Base-by-base conservation (phyloP, 2,888 invertebrate genomes). In the Tipula confusa region DNA sequence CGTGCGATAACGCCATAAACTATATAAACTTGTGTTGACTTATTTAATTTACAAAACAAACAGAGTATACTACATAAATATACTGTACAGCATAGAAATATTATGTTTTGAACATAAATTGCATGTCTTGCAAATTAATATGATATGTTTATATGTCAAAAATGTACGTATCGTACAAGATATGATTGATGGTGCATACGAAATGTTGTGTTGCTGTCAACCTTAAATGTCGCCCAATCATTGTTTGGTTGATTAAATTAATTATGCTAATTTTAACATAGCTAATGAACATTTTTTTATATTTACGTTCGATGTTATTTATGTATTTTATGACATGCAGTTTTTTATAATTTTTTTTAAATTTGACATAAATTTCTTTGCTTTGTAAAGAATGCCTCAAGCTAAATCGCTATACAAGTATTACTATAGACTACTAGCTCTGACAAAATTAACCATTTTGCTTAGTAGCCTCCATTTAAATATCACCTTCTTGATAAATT, bases 21-120 rank as follows among this genome's bases (percentile, higher is more conserved):
- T 64, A 64, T n/a, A n/a, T 64, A 64, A 64, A 64, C 24, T 64
- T 64, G 64, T 64, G 64, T 64, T 64, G 64, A 24, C 64, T 64
- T 64, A 64, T 64, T 64, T 64, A 64, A 64, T 64, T 64, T 9
- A 64, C 64, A 11, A 64, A 64, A 64, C 64, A 64, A 64, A 43
- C 5, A 43, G 15, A 5, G 1, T 15, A 43, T 43, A 11, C 15
- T 38, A 13, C n/a, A 9, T 43, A 15, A 4, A 36, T 11, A 11
- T 11, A 36, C 5, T 43, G 9, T 64, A 24, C 7, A 64, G 24
- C 64, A 64, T 64, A 64, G 64, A 43, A 43, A 43, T 64, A 2
- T 33, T 33, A 24, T 64, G 24, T 64, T 64, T 64, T 1, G 64
- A 18, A 64, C 24, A 64, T 24, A 18, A 64, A 24, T 64, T 64